Base-by-base conservation (phyloP, 2,113 vertebrate species). In the Thamnophis sirtalis region DNA sequence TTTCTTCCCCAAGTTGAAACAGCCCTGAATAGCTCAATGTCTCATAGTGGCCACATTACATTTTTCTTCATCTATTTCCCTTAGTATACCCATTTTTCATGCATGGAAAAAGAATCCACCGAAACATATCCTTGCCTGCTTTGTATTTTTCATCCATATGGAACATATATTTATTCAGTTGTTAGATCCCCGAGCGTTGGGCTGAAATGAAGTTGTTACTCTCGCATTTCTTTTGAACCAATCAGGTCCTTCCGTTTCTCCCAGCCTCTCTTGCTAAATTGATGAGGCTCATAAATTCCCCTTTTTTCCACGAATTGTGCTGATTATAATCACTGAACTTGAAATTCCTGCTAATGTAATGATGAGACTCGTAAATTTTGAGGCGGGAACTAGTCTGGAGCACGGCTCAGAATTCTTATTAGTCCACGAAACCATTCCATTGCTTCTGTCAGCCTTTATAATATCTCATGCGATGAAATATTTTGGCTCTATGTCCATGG, bases 271-370 rank as follows among this genome's bases (percentile, higher is more conserved):
- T 94, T 90, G 84, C 28, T 92, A 94, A 94, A 89, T 85, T 92
- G 90, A 95, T 94, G 48, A 86, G 54, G 60, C n/a, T 93, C 90
- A 88, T 94, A 95, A 95, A 96, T 93, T 93, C 93, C 87, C 91
- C 94, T n/a, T 90, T 84, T 87, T 92, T 55, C 87, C 87, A 53
- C 49, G 73, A 95, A 91, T 93, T 94, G 50, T 92, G 93, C 92
- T 94, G 93, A 95, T 93, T 93, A 91, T 90, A 87, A 89, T 92
- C 87, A 94, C 89, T 96, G 93, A 95, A 94, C 54, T 93, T 87
- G 92, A 92, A 86, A 95, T 94, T 94, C 95, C 93, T 93, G 91
- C 95, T 96, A 96, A 96, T 96, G 95, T 96, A 96, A 50, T 93
- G 88, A 51, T 51, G 38, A 93, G 63, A 24, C 80, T 94, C 88